Evolutionary conservation across 2,888 invertebrate species (phyloP).

Genomic region (Nomada flava): DNA sequence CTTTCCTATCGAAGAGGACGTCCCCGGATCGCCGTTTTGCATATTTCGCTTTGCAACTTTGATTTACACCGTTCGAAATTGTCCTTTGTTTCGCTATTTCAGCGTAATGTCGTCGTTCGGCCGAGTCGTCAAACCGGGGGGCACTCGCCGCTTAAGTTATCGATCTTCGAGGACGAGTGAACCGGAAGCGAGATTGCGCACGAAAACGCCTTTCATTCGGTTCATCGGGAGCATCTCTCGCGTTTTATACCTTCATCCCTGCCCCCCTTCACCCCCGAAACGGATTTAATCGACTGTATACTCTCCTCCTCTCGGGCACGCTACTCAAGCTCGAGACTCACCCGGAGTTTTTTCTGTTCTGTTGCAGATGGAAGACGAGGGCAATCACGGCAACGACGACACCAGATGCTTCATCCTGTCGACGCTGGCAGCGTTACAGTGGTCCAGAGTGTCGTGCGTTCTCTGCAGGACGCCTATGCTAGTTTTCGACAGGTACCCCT

Average conservation of each 20-base stretch:
- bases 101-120: constrained; percentile 68
- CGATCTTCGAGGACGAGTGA: constrained; percentile 18
- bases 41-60: constrained; percentile 63
- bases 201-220: background rate
- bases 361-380: constrained; percentile 98
- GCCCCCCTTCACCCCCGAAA: background rate
- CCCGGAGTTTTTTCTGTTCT: constrained; percentile 70
- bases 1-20: background rate
- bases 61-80: too few relatives aligned
- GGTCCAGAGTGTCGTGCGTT: constrained; percentile 93
- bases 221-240: background rate
- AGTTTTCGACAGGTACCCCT: constrained; percentile 98
- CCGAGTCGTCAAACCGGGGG: too few relatives aligned
- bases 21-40: constrained; percentile 49
- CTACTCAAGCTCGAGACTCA: background rate
- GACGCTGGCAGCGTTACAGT: constrained; percentile 95
- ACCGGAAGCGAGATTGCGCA: constrained; percentile 45
- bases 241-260: background rate
- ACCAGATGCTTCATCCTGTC: constrained; percentile 98
- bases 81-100: constrained; percentile 76
- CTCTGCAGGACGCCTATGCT: constrained; percentile 95
- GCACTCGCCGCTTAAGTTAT: constrained; percentile 53
- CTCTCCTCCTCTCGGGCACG: background rate
- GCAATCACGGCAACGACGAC: constrained; percentile 99
- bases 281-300: background rate